Percentiles rank a stretch among this genome's conserved stretches.
Evolutionary conservation across 2,797 vertebrate genomes (phyloP).

Genomic region (Coluber constrictor): DNA sequence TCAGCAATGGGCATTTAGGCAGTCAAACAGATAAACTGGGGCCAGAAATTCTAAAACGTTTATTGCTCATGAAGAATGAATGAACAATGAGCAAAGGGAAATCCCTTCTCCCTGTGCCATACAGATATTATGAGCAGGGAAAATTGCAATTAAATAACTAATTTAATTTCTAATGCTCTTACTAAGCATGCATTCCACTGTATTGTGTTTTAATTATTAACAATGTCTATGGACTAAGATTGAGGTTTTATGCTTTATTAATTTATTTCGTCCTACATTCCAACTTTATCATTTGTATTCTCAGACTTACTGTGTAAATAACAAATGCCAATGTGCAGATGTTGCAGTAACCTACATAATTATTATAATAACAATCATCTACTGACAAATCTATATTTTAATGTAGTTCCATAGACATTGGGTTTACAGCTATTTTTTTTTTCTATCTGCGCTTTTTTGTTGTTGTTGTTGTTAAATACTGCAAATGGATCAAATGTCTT

Average conservation of each 20-base stretch:
- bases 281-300: constrained; percentile 14
- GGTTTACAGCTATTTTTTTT: neutral
- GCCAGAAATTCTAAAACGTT: neutral
- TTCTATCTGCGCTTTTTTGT: neutral
- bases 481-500: neutral
- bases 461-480: neutral
- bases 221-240: constrained; percentile 7
- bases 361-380: constrained; percentile 1
- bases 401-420: neutral
- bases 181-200: constrained; percentile 30
- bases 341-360: constrained; percentile 10
- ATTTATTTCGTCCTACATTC: constrained; percentile 21
- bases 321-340: neutral
- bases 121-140: constrained; percentile 6
- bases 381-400: neutral
- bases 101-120: constrained; percentile 15
- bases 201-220: constrained; percentile 42
- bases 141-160: constrained; percentile 42
- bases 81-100: constrained; percentile 33
- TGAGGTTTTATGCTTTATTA: neutral
- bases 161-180: constrained; percentile 41
- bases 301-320: constrained; percentile 9
- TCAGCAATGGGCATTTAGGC: neutral
- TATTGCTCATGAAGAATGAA: constrained; percentile 29
- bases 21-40: neutral